phyloP scores from a whole-genome alignment of 2,113 vertebrate species.

The Scomber colias region DNA sequence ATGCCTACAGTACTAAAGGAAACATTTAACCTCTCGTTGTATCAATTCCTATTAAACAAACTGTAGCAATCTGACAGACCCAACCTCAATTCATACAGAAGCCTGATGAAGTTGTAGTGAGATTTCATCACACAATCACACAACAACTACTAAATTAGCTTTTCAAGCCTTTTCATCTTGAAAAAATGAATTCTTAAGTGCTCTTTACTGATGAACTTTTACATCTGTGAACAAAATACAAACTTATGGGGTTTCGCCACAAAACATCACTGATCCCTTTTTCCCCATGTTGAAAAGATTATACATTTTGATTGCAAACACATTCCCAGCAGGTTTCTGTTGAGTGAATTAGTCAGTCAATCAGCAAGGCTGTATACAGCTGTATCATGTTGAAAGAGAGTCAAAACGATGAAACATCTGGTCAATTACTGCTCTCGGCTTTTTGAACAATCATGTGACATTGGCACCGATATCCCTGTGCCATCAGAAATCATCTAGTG shows the following conservation, averaged over 20 bases:
- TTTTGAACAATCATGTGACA: constrained; percentile 64
- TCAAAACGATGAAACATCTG: constrained; percentile 70
- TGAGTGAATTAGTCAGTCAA: constrained; percentile 71
- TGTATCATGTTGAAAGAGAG: constrained; percentile 70
- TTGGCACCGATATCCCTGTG: constrained; percentile 36
- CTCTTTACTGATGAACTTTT: constrained; percentile 36
- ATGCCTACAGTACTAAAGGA: too few species aligned
- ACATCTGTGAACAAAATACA: constrained; percentile 18
- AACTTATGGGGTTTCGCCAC: constrained; percentile 10
- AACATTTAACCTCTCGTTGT: too few species aligned
- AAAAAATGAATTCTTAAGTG: constrained; percentile 16
- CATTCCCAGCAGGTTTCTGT: constrained; percentile 63
- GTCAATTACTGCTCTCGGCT: constrained; percentile 60
- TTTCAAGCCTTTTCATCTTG: background rate
- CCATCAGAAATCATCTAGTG: constrained; percentile 50
- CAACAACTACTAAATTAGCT: too few species aligned
- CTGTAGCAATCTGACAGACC: too few species aligned
- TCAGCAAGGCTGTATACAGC: constrained; percentile 70
- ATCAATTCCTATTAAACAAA: too few species aligned
- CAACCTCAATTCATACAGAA: too few species aligned
- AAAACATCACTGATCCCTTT: constrained; percentile 41
- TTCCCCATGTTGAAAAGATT: constrained; percentile 64
- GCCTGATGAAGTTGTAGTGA: too few species aligned
- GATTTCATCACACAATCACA: too few species aligned
- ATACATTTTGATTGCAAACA: constrained; percentile 68